Evolutionary conservation across 2,888 invertebrate species (phyloP).

Genomic region (Toxonevra muliebris): DNA sequence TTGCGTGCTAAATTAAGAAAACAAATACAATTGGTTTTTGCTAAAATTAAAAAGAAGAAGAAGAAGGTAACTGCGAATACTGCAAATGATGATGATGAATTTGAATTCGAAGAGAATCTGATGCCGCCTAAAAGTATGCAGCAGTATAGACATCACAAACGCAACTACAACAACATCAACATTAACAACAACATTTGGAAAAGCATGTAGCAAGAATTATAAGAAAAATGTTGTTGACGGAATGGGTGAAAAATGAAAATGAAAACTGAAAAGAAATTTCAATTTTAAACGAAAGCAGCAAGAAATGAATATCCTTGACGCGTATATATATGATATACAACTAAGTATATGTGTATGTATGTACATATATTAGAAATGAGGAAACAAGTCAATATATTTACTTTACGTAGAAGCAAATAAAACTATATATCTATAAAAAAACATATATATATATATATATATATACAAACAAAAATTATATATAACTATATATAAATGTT

Average conservation of each 20-base stretch:
- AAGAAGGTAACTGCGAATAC: slow-evolving; percentile 5
- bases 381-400: neutral
- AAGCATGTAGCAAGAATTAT: slow-evolving; percentile 16
- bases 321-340: neutral
- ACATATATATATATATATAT: slow-evolving; percentile 2
- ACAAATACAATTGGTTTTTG: slow-evolving; percentile 48
- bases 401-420: too few species aligned
- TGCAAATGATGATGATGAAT: neutral
- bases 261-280: neutral
- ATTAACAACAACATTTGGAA: slow-evolving; percentile 23
- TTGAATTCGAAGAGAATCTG: neutral
- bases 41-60: slow-evolving; percentile 17
- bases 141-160: slow-evolving; percentile 32
- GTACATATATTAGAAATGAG: neutral
- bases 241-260: neutral
- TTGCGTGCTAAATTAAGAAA: slow-evolving; percentile 59
- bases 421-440: neutral
- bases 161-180: slow-evolving; percentile 4
- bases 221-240: neutral
- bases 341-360: neutral
- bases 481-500: neutral
- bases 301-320: neutral
- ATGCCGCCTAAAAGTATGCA: slow-evolving; percentile 29
- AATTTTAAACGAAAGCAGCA: neutral
- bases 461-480: neutral